Evolutionary conservation across 2,888 invertebrate species (phyloP).

Genomic region (Panzeria rudis): DNA sequence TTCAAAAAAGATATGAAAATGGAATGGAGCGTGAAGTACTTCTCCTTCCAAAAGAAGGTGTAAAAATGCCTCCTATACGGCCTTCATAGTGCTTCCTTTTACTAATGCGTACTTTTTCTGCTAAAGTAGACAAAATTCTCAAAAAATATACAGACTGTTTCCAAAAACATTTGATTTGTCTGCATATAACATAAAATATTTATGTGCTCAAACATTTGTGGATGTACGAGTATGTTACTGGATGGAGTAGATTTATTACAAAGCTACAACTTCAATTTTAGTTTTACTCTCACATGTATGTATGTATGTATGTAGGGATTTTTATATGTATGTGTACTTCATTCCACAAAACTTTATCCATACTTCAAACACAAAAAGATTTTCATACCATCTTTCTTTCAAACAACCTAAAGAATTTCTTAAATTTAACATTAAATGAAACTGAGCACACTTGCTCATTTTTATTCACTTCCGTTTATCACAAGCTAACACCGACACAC

Average conservation of each 20-base stretch:
- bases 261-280: not conserved
- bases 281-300: not conserved
- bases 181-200: too few relatives aligned
- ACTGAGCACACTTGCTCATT: slow-evolving; percentile 4
- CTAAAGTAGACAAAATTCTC: too few relatives aligned
- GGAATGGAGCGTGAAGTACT: too few relatives aligned
- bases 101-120: too few relatives aligned
- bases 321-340: not conserved
- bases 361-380: not conserved
- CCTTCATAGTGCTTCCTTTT: too few relatives aligned
- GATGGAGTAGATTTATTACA: not conserved
- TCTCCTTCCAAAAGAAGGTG: too few relatives aligned
- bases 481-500: not conserved
- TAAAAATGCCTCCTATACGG: too few relatives aligned
- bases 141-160: too few relatives aligned
- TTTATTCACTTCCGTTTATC: slow-evolving; percentile 19
- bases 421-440: slow-evolving; percentile 36
- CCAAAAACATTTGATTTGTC: too few relatives aligned
- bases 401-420: slow-evolving; percentile 11
- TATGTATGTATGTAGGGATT: not conserved
- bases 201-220: too few relatives aligned
- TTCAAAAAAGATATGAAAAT: too few relatives aligned
- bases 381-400: not conserved
- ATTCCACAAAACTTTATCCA: not conserved
- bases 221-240: not conserved